Conservation (phyloP, 2,113 vertebrate species). For the Xiphophorus couchianus region DNA sequence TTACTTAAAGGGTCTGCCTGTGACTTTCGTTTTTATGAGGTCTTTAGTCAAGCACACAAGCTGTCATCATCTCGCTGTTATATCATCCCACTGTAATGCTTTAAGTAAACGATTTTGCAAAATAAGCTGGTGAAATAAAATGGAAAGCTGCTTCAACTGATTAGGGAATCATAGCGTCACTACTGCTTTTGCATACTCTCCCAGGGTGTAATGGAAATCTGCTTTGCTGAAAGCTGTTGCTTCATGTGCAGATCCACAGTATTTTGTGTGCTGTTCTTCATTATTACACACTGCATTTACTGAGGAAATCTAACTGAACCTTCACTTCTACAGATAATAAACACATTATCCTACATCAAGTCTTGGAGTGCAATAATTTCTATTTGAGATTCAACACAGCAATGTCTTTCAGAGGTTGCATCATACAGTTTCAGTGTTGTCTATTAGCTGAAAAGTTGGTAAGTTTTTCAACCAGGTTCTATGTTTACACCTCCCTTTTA, state of each 20-base stretch:
- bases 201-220: slow-evolving; percentile 25
- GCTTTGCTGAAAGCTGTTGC: slow-evolving; percentile 27
- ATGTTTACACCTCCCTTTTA: neutral
- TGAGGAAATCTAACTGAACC: neutral
- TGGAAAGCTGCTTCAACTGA: slow-evolving; percentile 43
- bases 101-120: slow-evolving; percentile 54
- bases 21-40: slow-evolving; percentile 28
- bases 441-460: neutral
- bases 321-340: neutral
- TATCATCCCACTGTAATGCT: slow-evolving; percentile 48
- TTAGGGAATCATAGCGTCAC: slow-evolving; percentile 46
- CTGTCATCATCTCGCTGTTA: slow-evolving; percentile 34
- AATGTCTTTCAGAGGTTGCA: neutral
- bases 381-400: neutral
- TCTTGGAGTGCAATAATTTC: neutral
- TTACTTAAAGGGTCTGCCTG: slow-evolving; percentile 32
- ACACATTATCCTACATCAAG: neutral
- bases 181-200: slow-evolving; percentile 36
- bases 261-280: neutral
- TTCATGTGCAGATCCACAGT: slow-evolving; percentile 15
- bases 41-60: slow-evolving; percentile 47
- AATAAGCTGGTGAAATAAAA: slow-evolving; percentile 53
- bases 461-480: neutral
- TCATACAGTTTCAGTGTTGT: neutral
- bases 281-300: neutral